Conservation (phyloP, 1,140 invertebrate species). For the Zaprionus davidi region DNA sequence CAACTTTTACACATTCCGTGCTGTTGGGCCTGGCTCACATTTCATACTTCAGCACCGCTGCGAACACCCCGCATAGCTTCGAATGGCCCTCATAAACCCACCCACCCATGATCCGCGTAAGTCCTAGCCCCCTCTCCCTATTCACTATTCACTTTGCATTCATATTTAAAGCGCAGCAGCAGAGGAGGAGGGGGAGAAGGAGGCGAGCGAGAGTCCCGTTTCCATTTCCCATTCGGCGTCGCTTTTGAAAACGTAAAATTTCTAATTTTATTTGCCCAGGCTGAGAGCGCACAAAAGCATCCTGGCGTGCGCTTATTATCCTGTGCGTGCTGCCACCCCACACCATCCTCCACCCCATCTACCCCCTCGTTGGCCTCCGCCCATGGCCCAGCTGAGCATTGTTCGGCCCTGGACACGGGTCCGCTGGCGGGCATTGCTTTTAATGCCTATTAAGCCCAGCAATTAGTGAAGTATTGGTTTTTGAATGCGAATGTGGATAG, state of each 20-base stretch:
- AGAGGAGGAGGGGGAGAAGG: background rate
- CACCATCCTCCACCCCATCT: background rate
- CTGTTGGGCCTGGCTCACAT: conserved; percentile 71
- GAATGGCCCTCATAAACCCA: conserved; percentile 8
- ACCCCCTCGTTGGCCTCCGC: conserved; percentile 3
- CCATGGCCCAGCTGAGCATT: conserved; percentile 65
- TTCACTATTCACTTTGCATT: conserved; percentile 55
- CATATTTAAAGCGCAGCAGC: conserved; percentile 63
- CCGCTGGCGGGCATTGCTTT: conserved; percentile 75
- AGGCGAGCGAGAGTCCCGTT: conserved; percentile 21
- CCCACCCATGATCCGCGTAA: conserved; percentile 5
- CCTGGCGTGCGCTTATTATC: conserved; percentile 80
- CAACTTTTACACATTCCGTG: conserved; percentile 80
- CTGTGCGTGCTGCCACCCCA: conserved; percentile 58
- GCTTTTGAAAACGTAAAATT: conserved; percentile 78
- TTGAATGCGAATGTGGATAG: conserved; percentile 52
- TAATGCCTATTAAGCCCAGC: conserved; percentile 79
- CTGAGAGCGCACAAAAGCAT: conserved; percentile 72
- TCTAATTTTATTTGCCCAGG: conserved; percentile 78
- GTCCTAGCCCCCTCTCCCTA: background rate
- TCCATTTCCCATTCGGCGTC: conserved; percentile 57
- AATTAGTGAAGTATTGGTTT: conserved; percentile 80
- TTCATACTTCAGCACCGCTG: conserved; percentile 38
- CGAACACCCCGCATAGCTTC: conserved; percentile 14
- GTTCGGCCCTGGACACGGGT: conserved; percentile 58